Percentiles rank a stretch among this genome's conserved stretches.
These are phyloP conservation scores for Rhyzopertha dominica DNA, from an alignment of 1,140 invertebrate genomes.

Conservation along the genomic window DNA sequence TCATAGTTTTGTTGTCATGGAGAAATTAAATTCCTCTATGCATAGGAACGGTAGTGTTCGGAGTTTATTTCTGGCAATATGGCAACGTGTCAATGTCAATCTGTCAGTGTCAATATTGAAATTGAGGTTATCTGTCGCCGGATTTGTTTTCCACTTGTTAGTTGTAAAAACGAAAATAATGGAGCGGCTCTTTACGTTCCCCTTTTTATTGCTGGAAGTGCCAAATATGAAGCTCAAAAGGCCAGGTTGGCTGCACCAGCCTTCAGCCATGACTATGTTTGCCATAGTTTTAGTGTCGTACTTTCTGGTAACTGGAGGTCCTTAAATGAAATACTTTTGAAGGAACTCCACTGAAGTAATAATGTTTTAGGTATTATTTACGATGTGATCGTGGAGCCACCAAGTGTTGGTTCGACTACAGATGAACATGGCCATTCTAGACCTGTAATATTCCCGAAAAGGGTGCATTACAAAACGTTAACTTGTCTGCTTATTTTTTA, in stretches of 20 bases:
- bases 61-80: no score
- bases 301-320: constrained; percentile 96
- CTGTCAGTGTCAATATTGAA: no score
- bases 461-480: constrained; percentile 2
- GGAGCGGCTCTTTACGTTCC: constrained; percentile 50
- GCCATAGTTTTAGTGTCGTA: constrained; percentile 87
- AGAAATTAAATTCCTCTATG: no score
- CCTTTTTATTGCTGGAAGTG: constrained; percentile 79
- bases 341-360: constrained; percentile 10
- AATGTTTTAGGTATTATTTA: constrained; percentile 86
- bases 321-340: constrained; percentile 6
- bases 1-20: no score
- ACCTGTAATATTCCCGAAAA: constrained; percentile 58
- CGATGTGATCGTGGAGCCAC: constrained; percentile 97
- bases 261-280: constrained; percentile 92
- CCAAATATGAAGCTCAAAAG: constrained; percentile 90
- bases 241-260: constrained; percentile 86
- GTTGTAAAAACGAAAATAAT: no score
- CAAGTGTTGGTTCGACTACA: constrained; percentile 94
- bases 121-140: no score
- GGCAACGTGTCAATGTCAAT: no score
- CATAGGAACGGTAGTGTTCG: no score
- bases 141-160: no score
- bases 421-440: constrained; percentile 94
- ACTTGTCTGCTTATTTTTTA: constrained; percentile 39